A percentile compares a stretch with the other conserved stretches of the same genome.
Evolutionary conservation across 2,113 vertebrate species (phyloP).

Genomic region (Morone saxatilis): DNA sequence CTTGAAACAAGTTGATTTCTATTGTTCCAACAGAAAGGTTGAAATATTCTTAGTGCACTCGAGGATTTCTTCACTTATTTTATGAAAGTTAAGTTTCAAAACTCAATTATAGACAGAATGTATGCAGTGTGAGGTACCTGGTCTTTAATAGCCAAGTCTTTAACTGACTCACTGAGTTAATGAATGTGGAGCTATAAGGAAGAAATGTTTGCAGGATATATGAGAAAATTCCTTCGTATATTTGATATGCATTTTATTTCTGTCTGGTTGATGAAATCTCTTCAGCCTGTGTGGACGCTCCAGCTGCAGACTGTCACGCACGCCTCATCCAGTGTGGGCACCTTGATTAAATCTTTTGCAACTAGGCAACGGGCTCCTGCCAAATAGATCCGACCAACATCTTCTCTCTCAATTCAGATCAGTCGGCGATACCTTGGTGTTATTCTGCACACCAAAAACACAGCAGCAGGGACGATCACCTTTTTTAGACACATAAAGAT

Average conservation of each 20-base stretch:
- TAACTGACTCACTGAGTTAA: conserved; percentile 1
- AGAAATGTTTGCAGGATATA: neutral
- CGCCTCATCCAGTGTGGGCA: conserved; percentile 33
- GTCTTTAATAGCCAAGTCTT: neutral
- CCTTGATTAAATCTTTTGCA: conserved; percentile 60
- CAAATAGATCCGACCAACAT: conserved; percentile 4
- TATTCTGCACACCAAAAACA: conserved; percentile 4
- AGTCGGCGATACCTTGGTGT: neutral
- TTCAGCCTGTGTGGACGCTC: neutral
- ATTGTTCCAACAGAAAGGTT: neutral
- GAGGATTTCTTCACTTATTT: neutral
- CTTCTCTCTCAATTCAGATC: neutral
- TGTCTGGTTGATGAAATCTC: conserved; percentile 3
- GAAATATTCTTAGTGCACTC: neutral
- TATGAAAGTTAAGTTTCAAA: neutral
- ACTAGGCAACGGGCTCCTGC: conserved; percentile 33
- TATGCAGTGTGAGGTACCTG: neutral
- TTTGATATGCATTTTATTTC: neutral
- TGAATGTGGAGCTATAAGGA: neutral
- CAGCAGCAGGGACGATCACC: neutral
- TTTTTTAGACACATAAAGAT: neutral
- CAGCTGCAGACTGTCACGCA: conserved; percentile 29
- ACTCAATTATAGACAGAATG: neutral
- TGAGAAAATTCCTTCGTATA: neutral
- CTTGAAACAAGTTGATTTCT: neutral